These are phyloP conservation scores for Amphipyra berbera DNA, from an alignment of 2,888 invertebrate genomes.

Conservation along the genomic window DNA sequence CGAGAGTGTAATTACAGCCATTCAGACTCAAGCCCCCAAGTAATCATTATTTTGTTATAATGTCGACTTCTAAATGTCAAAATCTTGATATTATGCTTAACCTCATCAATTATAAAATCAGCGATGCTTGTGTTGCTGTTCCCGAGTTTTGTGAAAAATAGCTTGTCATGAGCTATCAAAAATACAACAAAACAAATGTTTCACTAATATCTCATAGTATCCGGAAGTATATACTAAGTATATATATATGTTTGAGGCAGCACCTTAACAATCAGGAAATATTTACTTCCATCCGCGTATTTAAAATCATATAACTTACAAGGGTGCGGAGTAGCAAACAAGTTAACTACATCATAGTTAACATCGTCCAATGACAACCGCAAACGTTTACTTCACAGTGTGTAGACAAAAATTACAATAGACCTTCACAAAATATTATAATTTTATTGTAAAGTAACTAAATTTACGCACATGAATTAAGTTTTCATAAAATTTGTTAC, in stretches of 20 bases:
- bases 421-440: constrained; percentile 29
- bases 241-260: not conserved
- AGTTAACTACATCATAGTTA: constrained; percentile 1
- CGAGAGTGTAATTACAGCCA: constrained; percentile 16
- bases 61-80: not conserved
- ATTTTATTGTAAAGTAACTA: constrained; percentile 21
- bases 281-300: constrained; percentile 16
- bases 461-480: constrained; percentile 8
- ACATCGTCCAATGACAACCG: constrained; percentile 2
- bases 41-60: not conserved
- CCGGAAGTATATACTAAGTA: not conserved
- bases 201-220: not conserved
- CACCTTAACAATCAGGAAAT: constrained; percentile 3
- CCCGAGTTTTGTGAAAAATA: not conserved
- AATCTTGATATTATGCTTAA: not conserved
- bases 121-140: not conserved
- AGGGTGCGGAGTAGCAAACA: not conserved
- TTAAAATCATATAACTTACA: constrained; percentile 1
- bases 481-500: not conserved
- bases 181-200: no score
- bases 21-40: constrained; percentile 9
- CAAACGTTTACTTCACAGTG: constrained; percentile 7
- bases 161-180: not conserved
- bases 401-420: not conserved
- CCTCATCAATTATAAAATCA: not conserved